Conservation (phyloP, 2,888 invertebrate species). For the Noctua pronuba region DNA sequence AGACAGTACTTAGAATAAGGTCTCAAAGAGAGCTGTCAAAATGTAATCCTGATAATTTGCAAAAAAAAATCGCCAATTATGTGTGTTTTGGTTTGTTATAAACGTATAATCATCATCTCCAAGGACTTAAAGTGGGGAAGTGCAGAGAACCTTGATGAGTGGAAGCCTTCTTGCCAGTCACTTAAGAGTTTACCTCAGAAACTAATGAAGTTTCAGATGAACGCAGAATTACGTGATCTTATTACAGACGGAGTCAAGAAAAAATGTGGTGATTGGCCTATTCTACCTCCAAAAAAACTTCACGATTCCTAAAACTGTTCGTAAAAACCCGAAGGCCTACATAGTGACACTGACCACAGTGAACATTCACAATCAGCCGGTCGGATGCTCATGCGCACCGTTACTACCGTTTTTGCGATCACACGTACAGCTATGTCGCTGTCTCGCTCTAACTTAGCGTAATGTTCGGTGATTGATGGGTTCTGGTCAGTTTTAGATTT, state of each 20-base stretch:
- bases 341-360: slow-evolving; percentile 58
- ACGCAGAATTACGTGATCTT: slow-evolving; percentile 17
- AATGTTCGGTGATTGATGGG: slow-evolving; percentile 38
- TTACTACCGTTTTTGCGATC: slow-evolving; percentile 63
- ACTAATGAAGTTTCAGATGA: neutral
- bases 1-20: neutral
- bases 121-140: neutral
- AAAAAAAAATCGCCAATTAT: too few species aligned
- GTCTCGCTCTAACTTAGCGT: slow-evolving; percentile 52
- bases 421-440: slow-evolving; percentile 49
- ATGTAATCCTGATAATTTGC: neutral
- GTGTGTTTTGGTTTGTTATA: too few species aligned
- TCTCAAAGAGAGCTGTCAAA: neutral
- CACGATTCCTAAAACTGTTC: slow-evolving; percentile 3
- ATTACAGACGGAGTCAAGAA: neutral
- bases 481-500: slow-evolving; percentile 8
- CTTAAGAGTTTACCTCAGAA: neutral
- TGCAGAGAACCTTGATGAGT: neutral
- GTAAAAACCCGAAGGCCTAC: slow-evolving; percentile 38
- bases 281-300: neutral
- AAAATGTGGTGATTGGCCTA: neutral
- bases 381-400: slow-evolving; percentile 63
- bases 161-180: neutral
- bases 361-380: slow-evolving; percentile 58
- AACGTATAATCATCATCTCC: neutral